phyloP scores from a whole-genome alignment of 2,113 vertebrate species.

The Phoxinus phoxinus region DNA sequence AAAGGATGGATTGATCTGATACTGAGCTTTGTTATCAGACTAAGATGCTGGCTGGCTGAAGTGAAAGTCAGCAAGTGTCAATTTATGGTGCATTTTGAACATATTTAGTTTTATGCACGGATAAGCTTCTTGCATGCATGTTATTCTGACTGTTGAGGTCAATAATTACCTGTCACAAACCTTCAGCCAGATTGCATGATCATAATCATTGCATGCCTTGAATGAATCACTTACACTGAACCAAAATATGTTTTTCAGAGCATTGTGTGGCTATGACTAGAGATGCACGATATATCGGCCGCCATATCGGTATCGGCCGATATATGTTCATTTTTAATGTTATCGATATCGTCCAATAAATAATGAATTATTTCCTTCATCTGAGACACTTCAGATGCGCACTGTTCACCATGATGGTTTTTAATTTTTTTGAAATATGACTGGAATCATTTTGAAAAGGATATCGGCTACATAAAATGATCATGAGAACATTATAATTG shows the following conservation, averaged over 20 bases:
- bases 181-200: background rate
- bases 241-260: background rate
- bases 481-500: too few species aligned
- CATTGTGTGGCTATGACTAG: background rate
- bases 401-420: too few species aligned
- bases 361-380: too few species aligned
- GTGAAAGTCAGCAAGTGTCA: background rate
- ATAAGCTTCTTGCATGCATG: background rate
- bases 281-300: too few species aligned
- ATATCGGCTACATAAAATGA: too few species aligned
- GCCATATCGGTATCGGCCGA: too few species aligned
- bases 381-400: too few species aligned
- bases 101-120: background rate
- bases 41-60: background rate
- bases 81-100: background rate
- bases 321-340: too few species aligned
- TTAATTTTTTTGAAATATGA: too few species aligned
- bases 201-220: background rate
- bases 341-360: too few species aligned
- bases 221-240: background rate
- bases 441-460: too few species aligned
- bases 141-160: background rate
- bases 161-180: too few species aligned
- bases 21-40: background rate
- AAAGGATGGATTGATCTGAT: background rate